Conservation (phyloP, 92 coral and sea anemone genomes). For the Desmophyllum pertusum region DNA sequence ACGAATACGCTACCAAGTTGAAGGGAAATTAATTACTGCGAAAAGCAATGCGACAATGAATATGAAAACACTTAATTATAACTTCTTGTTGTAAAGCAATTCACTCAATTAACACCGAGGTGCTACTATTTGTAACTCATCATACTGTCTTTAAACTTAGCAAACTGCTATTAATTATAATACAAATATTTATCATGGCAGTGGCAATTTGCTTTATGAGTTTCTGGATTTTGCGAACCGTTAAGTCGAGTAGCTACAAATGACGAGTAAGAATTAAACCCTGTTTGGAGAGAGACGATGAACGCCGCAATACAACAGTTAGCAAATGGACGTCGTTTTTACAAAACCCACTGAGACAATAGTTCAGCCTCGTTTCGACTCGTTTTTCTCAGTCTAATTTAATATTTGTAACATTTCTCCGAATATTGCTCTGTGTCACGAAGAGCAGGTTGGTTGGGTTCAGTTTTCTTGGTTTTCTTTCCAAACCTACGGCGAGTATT, state of each 20-base stretch:
- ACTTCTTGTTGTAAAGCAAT: slow-evolving; percentile 8
- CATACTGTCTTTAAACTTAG: neutral
- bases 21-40: neutral
- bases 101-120: neutral
- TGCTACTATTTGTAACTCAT: neutral
- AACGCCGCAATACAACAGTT: neutral
- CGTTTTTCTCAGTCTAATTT: too few species aligned
- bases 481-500: too few species aligned
- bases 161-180: neutral
- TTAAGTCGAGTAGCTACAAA: neutral
- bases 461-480: too few species aligned
- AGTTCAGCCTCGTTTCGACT: too few species aligned
- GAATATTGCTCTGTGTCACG: too few species aligned
- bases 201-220: neutral
- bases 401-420: too few species aligned
- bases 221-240: neutral
- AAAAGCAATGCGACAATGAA: neutral
- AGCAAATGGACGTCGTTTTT: too few species aligned
- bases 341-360: too few species aligned
- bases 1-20: neutral
- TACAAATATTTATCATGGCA: neutral
- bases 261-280: neutral
- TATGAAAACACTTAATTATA: slow-evolving; percentile 10
- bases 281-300: neutral
- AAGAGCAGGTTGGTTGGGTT: too few species aligned